Conservation (phyloP, 2,113 vertebrate genomes). For the Coryphaenoides rupestris region DNA sequence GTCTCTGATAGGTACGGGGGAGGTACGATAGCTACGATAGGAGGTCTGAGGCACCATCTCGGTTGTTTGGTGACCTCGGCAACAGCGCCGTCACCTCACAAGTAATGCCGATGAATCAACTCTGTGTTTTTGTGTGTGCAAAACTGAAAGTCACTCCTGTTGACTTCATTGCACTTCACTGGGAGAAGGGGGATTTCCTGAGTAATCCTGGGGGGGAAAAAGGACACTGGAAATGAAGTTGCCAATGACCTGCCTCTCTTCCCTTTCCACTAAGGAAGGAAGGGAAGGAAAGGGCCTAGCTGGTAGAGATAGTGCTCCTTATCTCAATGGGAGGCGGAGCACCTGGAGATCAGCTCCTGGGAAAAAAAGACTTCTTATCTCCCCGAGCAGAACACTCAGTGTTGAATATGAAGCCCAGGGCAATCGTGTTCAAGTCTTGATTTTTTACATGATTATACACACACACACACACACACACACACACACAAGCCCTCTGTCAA, state of each 20-base stretch:
- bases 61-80: too few relatives aligned
- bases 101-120: too few relatives aligned
- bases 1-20: too few relatives aligned
- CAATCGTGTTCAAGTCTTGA: constrained; percentile 4
- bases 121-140: too few relatives aligned
- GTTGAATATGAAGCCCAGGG: constrained; percentile 26
- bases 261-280: constrained; percentile 34
- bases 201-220: constrained; percentile 22
- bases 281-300: constrained; percentile 44
- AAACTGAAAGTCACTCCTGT: neutral
- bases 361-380: constrained; percentile 54
- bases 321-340: constrained; percentile 46
- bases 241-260: constrained; percentile 36
- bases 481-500: too few relatives aligned
- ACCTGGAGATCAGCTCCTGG: constrained; percentile 46
- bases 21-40: too few relatives aligned
- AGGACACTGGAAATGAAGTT: constrained; percentile 19
- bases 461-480: too few relatives aligned
- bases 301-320: constrained; percentile 40
- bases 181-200: constrained; percentile 18
- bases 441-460: neutral
- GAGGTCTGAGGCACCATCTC: too few relatives aligned
- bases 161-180: constrained; percentile 2
- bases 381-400: constrained; percentile 38
- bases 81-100: too few relatives aligned